Evolutionary conservation across 2,888 invertebrate genomes (phyloP), one percentile per base, ranked within the genome.

Genomic region (Drosophila sordidula): DNA sequence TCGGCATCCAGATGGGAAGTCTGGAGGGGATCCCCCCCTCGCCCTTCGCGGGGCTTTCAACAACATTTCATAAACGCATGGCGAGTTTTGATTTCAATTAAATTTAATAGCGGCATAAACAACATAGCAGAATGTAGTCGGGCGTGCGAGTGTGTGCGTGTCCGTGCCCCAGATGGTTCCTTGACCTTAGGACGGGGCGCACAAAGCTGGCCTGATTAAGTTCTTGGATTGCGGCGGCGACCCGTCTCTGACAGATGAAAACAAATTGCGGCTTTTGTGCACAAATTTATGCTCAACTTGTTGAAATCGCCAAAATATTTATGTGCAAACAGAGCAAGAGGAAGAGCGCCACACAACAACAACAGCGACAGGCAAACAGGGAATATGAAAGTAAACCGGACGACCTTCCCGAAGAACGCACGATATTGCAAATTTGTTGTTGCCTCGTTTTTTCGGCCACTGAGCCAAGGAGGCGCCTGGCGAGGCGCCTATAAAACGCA

Each of bases 381-480:
- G 78, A 89, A 87, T 86, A 89, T 89, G 90, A 91, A 90, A 90
- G 91, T 90, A 84, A 88, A 91, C 90, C 79, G 81, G 90, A 83
- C 90, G 90, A 91, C 90, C 90, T 90, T 90, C 89, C 87, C 76
- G 89, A 87, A 87, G 89, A 90, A 88, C 78, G 69, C 80, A 89
- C 86, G 89, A 86, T 65, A 76, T 78, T 65, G 65, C 64, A 58
- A 49, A 79, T 65, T 45, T 45, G 34, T 2, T 32, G 3, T 11
- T 32, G 18, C 1, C 18, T n/a, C 18, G 18, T 44, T 57, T 72
- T 80, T 61, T 69, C 29, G 78, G 74, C 67, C 61, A 63, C 47
- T 18, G 57, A 56, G 73, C 65, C 64, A 76, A 52, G 66, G 45
- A 56, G 52, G 56, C 78, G 74, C 67, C 70, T 65, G 25, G 44